These are phyloP conservation scores for Ormyrus thymus DNA, from an alignment of 2,888 invertebrate species.

Conservation along the genomic window DNA sequence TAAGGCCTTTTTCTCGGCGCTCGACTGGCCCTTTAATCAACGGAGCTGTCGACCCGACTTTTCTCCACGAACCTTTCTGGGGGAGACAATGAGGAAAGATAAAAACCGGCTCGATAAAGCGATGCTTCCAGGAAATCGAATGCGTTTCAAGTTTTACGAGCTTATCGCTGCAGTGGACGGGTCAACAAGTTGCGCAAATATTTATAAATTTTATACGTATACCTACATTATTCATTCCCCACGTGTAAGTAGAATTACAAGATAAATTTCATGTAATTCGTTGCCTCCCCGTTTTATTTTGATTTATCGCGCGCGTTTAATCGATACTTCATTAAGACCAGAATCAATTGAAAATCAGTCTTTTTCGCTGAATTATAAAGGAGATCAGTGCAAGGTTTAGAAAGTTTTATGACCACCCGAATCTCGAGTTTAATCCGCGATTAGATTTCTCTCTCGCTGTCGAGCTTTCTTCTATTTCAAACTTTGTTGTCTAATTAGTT, in stretches of 20 bases:
- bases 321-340: too few species aligned
- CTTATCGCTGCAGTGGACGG: conserved; percentile 1
- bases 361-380: neutral
- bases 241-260: too few species aligned
- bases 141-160: neutral
- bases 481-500: too few species aligned
- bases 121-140: neutral
- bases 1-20: neutral
- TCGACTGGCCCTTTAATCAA: conserved; percentile 43
- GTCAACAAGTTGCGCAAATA: conserved; percentile 27
- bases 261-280: too few species aligned
- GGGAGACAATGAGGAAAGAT: neutral
- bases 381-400: conserved; percentile 38
- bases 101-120: neutral
- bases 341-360: too few species aligned
- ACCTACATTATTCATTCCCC: too few species aligned
- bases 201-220: neutral
- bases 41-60: conserved; percentile 8
- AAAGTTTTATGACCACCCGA: conserved; percentile 44
- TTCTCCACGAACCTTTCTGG: neutral
- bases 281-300: too few species aligned
- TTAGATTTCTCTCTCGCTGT: conserved; percentile 23
- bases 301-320: too few species aligned
- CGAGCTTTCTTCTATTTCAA: too few species aligned
- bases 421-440: conserved; percentile 3